Conservation (phyloP, 1,140 invertebrate genomes). For the Sinonovacula constricta region DNA sequence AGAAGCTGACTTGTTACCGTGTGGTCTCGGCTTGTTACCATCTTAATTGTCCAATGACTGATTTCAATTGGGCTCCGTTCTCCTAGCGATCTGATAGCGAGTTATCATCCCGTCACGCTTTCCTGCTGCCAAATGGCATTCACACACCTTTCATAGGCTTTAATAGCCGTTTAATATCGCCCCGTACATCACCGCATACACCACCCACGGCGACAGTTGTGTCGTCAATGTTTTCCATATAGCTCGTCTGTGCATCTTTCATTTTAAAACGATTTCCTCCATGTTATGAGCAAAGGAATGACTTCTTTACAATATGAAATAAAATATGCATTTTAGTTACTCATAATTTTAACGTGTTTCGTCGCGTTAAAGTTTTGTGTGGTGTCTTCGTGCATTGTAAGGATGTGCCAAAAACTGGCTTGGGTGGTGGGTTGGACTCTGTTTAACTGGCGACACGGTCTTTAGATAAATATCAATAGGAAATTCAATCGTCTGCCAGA, state of each 20-base stretch:
- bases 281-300: neutral
- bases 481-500: too few species aligned
- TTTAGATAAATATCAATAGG: too few species aligned
- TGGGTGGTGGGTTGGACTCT: too few species aligned
- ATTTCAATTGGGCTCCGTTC: conserved; percentile 36
- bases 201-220: conserved; percentile 30
- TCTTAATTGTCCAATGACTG: conserved; percentile 43
- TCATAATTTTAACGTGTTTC: conserved; percentile 5
- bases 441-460: too few species aligned
- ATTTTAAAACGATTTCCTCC: neutral
- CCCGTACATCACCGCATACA: conserved; percentile 4
- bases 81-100: conserved; percentile 26
- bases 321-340: neutral
- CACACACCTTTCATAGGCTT: conserved; percentile 25
- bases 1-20: conserved; percentile 4
- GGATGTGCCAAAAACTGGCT: too few species aligned
- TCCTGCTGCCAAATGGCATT: conserved; percentile 8
- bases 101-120: conserved; percentile 24
- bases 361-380: neutral
- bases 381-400: neutral
- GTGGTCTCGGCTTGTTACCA: conserved; percentile 16
- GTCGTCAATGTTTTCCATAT: conserved; percentile 10
- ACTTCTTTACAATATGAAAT: neutral
- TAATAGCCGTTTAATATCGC: conserved; percentile 35
- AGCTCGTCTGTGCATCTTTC: neutral